Conservation (phyloP, 2,888 invertebrate species). For the Noctuana brunneofusca region DNA sequence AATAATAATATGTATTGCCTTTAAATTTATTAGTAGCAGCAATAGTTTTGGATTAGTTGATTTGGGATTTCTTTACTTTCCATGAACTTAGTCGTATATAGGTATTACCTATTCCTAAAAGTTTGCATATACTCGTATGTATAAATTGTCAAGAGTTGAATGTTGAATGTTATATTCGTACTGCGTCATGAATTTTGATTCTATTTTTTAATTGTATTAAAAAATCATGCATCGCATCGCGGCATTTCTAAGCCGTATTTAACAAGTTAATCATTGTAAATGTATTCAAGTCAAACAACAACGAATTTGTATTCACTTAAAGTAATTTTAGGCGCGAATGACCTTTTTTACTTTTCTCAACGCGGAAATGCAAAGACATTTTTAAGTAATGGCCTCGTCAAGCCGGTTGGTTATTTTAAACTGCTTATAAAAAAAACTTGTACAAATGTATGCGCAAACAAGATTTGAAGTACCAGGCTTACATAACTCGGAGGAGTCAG, state of each 20-base stretch:
- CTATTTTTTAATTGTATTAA: conserved; percentile 24
- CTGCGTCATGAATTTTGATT: conserved; percentile 10
- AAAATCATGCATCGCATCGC: conserved; percentile 6
- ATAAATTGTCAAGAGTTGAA: not conserved
- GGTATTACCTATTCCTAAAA: too few relatives aligned
- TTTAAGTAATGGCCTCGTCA: conserved; percentile 70
- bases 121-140: too few relatives aligned
- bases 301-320: conserved; percentile 44
- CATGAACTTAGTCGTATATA: too few relatives aligned
- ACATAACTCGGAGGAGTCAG: conserved; percentile 61
- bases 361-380: conserved; percentile 77
- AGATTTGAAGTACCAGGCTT: conserved; percentile 73
- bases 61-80: too few relatives aligned
- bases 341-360: conserved; percentile 73
- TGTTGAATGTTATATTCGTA: not conserved
- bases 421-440: conserved; percentile 64
- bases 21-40: too few relatives aligned
- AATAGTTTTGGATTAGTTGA: not conserved
- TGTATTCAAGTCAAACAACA: conserved; percentile 40
- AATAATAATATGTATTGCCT: too few relatives aligned
- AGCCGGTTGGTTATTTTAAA: conserved; percentile 76
- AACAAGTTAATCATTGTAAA: conserved; percentile 36
- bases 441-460: conserved; percentile 79
- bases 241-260: conserved; percentile 27
- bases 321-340: conserved; percentile 68